Base-by-base conservation (phyloP, 2,113 vertebrate genomes). In the Rhagologus leucostigma region DNA sequence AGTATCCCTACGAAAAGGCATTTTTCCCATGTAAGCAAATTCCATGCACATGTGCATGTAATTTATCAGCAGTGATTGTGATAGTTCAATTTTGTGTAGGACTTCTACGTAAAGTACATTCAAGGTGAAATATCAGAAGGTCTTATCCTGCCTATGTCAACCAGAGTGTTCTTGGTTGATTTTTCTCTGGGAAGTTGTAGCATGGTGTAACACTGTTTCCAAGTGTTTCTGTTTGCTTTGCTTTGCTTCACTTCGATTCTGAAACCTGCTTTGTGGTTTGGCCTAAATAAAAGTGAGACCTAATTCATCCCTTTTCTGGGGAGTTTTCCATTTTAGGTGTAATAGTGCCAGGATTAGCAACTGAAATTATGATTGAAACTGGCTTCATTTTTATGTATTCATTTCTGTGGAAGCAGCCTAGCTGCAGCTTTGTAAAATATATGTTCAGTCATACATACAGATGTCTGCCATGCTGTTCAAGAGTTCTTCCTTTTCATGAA, bases 1-100 rank as follows among this genome's bases (percentile, higher is more conserved):
- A 5, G 7, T 64, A 37, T 71, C 10, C 8, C 17, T 6, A 2
- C 1, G 4, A 22, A 87, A 69, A 55, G 14, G 5, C 0, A 0
- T 41, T 8, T 64, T 76, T 41, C 24, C 27, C 16, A 4, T 23
- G 8, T 41, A 81, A 47, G n/a, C 13, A 82, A 35, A 71, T 87
- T 75, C 41, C 11, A 7, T 57, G 13, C 39, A 41, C 1, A 1
- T 2, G 6, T 57, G 59, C 15, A 4, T 65, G 22, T 86, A 50
- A 49, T 90, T 77, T 89, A 62, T 91, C 22, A 39, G 1, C 30
- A 91, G 29, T 0, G 0, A 71, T 78, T 56, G 11, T 47, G 47
- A 27, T 46, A 18, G 15, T 90, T 95, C 10, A 19, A 2, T 93
- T 82, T 75, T 35, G 2, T 57, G 33, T 59, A 55, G 33, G 17